Conservation (phyloP, 2,113 vertebrate species). For the Toxotes chatareus region DNA sequence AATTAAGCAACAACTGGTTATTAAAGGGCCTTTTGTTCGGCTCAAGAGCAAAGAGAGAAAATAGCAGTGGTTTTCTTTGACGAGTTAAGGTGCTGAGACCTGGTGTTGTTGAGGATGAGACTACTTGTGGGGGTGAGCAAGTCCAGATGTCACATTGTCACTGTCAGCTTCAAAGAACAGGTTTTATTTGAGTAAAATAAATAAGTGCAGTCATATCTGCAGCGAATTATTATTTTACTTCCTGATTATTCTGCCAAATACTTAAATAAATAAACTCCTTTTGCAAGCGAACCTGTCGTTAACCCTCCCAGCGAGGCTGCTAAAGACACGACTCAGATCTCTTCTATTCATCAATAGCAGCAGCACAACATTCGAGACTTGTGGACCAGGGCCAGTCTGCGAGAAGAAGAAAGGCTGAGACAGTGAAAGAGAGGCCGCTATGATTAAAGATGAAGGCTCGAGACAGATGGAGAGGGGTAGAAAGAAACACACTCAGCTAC, state of each 20-base stretch:
- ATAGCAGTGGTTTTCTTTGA: not conserved
- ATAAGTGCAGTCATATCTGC: too few species aligned
- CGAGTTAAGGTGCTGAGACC: not conserved
- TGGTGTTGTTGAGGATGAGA: not conserved
- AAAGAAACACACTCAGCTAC: not conserved
- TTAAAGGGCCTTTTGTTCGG: slow-evolving; percentile 31
- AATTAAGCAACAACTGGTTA: slow-evolving; percentile 53
- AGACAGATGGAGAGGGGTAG: too few species aligned
- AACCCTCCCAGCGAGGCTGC: not conserved
- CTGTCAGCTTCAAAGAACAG: too few species aligned
- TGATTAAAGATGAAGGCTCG: slow-evolving; percentile 19
- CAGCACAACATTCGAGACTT: slow-evolving; percentile 8
- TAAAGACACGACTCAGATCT: slow-evolving; percentile 8
- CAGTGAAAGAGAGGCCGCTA: not conserved
- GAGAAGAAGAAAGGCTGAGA: not conserved
- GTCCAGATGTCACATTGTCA: not conserved
- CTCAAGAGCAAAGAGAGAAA: slow-evolving; percentile 21
- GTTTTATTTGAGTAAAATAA: too few species aligned
- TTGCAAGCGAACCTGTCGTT: not conserved
- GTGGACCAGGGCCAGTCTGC: not conserved
- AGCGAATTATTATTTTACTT: too few species aligned
- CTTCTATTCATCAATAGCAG: slow-evolving; percentile 11
- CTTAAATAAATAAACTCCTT: not conserved
- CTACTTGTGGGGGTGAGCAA: not conserved
- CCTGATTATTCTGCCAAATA: too few species aligned